A percentile compares a stretch with the other conserved stretches of the same genome.
These are phyloP conservation scores for Sphyrna mokarran DNA, from an alignment of 2,113 vertebrate genomes.

Conservation along the genomic window DNA sequence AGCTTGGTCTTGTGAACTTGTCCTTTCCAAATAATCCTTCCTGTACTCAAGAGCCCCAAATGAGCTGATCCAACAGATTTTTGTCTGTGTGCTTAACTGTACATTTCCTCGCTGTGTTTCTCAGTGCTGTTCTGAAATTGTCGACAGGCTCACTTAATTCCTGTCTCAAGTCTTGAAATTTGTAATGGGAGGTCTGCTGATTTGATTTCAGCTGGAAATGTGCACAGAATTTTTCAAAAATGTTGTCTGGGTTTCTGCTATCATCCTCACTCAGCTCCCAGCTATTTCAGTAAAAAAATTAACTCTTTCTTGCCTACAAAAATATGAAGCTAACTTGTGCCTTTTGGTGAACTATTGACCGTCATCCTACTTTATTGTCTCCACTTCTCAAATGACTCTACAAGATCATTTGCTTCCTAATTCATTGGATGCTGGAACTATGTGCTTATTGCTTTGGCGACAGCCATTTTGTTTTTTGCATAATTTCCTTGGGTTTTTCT, in stretches of 20 bases:
- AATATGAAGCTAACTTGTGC: not conserved
- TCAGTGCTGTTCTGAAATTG: not conserved
- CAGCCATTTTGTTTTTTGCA: not conserved
- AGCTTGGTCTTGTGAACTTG: too few species aligned
- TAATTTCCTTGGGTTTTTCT: not conserved
- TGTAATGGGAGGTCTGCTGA: not conserved
- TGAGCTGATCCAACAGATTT: not conserved
- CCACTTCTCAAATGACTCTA: not conserved
- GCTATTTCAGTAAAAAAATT: too few species aligned
- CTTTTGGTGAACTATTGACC: not conserved
- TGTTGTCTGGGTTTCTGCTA: not conserved
- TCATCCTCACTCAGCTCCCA: not conserved
- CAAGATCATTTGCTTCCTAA: not conserved
- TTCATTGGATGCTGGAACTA: not conserved
- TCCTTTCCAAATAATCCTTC: not conserved
- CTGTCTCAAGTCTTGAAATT: not conserved
- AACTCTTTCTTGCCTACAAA: too few species aligned
- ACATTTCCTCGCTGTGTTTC: not conserved
- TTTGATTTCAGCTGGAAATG: not conserved
- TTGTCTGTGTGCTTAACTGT: not conserved
- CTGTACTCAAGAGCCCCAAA: not conserved
- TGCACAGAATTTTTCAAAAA: not conserved
- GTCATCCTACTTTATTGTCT: not conserved
- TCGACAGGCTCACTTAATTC: not conserved
- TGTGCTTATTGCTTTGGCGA: not conserved